These are phyloP conservation scores for Zeus faber DNA, from an alignment of 2,113 vertebrate species.

Conservation along the genomic window DNA sequence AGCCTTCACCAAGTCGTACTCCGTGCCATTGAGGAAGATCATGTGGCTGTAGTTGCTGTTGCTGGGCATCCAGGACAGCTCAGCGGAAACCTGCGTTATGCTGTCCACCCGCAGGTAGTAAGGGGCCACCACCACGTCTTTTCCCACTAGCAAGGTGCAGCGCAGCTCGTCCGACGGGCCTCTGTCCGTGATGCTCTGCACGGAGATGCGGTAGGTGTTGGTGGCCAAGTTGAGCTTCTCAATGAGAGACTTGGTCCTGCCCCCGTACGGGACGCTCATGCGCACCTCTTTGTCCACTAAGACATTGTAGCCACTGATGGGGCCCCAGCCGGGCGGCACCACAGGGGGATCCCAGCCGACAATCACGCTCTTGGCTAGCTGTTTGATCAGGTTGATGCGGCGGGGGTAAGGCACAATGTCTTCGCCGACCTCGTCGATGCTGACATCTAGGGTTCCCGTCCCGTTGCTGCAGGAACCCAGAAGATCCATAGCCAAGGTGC, in stretches of 20 bases:
- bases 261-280: constrained; percentile 83
- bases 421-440: constrained; percentile 91
- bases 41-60: constrained; percentile 97
- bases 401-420: constrained; percentile 98
- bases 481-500: constrained; percentile 76
- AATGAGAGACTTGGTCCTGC: constrained; percentile 90
- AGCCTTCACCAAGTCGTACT: constrained; percentile 88
- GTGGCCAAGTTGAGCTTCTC: constrained; percentile 90
- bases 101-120: constrained; percentile 87
- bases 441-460: constrained; percentile 83
- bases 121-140: constrained; percentile 92
- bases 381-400: constrained; percentile 96
- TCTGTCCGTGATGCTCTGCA: constrained; percentile 87
- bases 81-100: constrained; percentile 86
- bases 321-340: constrained; percentile 88
- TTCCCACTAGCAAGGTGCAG: constrained; percentile 92
- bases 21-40: constrained; percentile 91
- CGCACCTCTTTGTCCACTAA: constrained; percentile 91
- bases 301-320: constrained; percentile 90
- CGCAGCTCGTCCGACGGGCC: constrained; percentile 89
- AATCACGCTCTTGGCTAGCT: constrained; percentile 97
- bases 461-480: constrained; percentile 75
- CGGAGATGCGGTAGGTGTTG: constrained; percentile 87
- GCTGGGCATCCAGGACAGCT: constrained; percentile 93
- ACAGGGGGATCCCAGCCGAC: constrained; percentile 95